Evolutionary conservation across 2,113 vertebrate species (phyloP).

Genomic region (Protobothrops flavoviridis): DNA sequence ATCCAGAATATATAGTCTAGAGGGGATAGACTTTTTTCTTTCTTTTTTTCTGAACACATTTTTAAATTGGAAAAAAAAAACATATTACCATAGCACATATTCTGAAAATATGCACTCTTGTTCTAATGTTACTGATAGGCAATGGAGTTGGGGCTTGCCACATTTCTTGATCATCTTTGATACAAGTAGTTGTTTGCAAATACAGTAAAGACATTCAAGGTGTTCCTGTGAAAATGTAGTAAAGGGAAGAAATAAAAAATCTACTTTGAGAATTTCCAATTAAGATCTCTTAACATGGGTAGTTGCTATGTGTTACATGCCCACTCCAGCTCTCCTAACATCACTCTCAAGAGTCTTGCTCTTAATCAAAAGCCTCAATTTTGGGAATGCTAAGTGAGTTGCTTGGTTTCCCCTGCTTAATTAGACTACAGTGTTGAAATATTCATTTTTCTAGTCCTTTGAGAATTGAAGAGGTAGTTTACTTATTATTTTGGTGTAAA

Average conservation of each 20-base stretch:
- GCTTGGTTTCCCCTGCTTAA: neutral
- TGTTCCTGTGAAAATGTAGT: neutral
- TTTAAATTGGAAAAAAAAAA: slow-evolving; percentile 47
- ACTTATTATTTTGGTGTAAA: neutral
- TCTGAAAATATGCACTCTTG: slow-evolving; percentile 35
- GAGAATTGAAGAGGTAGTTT: neutral
- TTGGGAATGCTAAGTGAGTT: neutral
- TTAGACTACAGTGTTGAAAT: neutral
- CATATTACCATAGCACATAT: neutral
- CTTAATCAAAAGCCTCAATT: neutral
- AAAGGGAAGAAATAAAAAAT: neutral
- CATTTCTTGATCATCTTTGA: neutral
- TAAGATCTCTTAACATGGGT: neutral
- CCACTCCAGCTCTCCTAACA: neutral
- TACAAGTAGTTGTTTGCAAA: neutral
- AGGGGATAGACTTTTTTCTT: neutral
- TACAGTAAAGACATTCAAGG: neutral
- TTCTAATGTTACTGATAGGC: slow-evolving; percentile 11
- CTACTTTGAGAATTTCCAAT: neutral
- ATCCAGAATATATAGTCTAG: neutral
- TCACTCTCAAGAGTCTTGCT: neutral
- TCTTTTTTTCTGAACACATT: slow-evolving; percentile 12
- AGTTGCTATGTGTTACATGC: neutral
- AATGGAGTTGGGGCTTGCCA: slow-evolving; percentile 21
- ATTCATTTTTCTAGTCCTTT: neutral